These are phyloP conservation scores for Loxodonta africana DNA, from an alignment of 2,113 vertebrate species.

Conservation along the genomic window DNA sequence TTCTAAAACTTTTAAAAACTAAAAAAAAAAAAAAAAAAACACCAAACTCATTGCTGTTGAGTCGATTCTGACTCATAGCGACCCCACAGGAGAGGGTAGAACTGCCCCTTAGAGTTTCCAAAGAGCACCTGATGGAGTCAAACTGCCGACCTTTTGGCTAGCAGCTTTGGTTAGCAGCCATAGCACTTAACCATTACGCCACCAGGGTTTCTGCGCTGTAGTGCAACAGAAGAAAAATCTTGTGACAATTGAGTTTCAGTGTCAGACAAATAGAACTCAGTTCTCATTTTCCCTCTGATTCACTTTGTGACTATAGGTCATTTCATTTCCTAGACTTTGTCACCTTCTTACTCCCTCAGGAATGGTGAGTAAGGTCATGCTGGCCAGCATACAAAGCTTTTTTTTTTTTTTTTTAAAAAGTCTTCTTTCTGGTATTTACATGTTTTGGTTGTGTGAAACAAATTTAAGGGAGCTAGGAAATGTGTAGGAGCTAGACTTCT, in stretches of 20 bases:
- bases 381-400: conserved; percentile 15
- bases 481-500: conserved; percentile 48
- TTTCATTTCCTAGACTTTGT: conserved; percentile 56
- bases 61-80: too few species aligned
- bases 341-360: conserved; percentile 46
- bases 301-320: not conserved
- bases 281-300: conserved; percentile 39
- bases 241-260: not conserved
- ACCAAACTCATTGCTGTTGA: too few species aligned
- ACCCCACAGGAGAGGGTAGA: too few species aligned
- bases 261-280: not conserved
- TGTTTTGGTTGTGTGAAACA: conserved; percentile 50
- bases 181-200: too few species aligned
- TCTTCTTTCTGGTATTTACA: conserved; percentile 54
- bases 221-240: not conserved
- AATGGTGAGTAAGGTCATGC: conserved; percentile 52
- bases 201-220: not conserved
- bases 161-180: too few species aligned
- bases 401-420: conserved; percentile 14
- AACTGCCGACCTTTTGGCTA: too few species aligned
- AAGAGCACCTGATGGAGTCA: too few species aligned
- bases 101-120: too few species aligned
- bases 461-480: conserved; percentile 65
- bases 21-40: too few species aligned
- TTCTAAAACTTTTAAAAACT: conserved; percentile 12